These are phyloP conservation scores for Shargacucullia verbasci DNA, from an alignment of 2,888 invertebrate species.

Conservation along the genomic window DNA sequence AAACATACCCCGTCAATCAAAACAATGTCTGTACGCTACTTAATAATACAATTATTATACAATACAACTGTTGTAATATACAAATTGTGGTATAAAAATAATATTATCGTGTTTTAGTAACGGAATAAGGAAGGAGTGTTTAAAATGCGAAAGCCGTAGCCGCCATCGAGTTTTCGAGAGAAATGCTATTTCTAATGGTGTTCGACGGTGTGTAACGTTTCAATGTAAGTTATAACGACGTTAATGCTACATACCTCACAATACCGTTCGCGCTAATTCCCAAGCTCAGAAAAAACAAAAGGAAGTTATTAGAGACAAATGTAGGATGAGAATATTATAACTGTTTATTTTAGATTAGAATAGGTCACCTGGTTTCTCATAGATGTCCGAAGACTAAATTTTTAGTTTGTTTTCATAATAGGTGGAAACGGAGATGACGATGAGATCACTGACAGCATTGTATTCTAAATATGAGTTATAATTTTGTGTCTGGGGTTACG, in stretches of 20 bases:
- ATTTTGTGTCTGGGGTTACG: no score
- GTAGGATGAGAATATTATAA: slow-evolving; percentile 43
- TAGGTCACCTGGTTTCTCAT: slow-evolving; percentile 15
- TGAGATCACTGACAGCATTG: no score
- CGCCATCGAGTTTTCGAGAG: slow-evolving; percentile 6
- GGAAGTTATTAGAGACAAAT: slow-evolving; percentile 41
- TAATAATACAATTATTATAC: no score
- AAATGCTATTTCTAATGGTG: slow-evolving; percentile 8
- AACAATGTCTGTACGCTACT: no score
- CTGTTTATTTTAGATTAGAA: slow-evolving; percentile 35
- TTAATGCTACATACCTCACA: slow-evolving; percentile 19
- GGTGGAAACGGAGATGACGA: no score
- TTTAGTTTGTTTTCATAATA: no score
- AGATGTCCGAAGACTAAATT: background rate
- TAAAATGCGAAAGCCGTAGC: slow-evolving; percentile 17
- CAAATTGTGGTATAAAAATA: background rate
- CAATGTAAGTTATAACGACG: slow-evolving; percentile 18
- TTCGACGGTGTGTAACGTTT: slow-evolving; percentile 23
- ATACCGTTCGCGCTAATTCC: slow-evolving; percentile 49
- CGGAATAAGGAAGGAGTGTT: background rate
- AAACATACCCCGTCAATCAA: no score
- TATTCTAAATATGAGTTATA: no score
- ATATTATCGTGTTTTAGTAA: background rate
- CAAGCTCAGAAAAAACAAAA: slow-evolving; percentile 42
- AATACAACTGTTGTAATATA: no score